Percentiles rank a stretch among this genome's conserved stretches.
These are phyloP conservation scores for Tricholauxania praeusta DNA, from an alignment of 2,888 invertebrate genomes.

Conservation along the genomic window DNA sequence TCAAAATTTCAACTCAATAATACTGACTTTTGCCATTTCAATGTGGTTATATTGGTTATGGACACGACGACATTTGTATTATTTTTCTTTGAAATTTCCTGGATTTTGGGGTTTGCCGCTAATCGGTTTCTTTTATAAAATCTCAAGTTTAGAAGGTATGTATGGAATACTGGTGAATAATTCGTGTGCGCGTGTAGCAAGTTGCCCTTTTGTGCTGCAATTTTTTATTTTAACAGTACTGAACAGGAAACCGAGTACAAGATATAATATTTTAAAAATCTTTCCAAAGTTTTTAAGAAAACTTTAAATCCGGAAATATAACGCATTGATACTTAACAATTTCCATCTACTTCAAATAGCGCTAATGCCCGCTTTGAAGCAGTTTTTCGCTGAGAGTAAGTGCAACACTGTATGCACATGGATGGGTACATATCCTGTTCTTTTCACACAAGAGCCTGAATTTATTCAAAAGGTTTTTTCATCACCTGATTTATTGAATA, in stretches of 20 bases:
- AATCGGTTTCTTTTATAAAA: background rate
- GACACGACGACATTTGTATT: background rate
- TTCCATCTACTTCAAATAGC: too few species aligned
- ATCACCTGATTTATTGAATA: slow-evolving; percentile 45
- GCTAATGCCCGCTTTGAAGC: background rate
- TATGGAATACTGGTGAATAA: background rate
- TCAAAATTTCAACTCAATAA: too few species aligned
- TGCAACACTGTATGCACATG: slow-evolving; percentile 40
- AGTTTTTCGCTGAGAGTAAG: slow-evolving; percentile 37
- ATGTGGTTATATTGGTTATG: slow-evolving; percentile 7
- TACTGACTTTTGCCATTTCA: background rate
- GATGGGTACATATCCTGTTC: slow-evolving; percentile 43
- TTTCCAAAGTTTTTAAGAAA: too few species aligned
- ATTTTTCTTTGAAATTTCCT: background rate
- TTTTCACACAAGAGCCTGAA: slow-evolving; percentile 46
- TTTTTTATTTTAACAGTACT: too few species aligned
- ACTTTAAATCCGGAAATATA: too few species aligned
- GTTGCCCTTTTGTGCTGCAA: too few species aligned
- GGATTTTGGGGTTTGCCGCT: background rate
- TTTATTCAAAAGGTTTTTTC: slow-evolving; percentile 46
- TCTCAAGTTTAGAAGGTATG: background rate
- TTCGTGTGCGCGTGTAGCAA: too few species aligned
- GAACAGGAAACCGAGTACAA: too few species aligned
- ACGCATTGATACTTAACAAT: too few species aligned
- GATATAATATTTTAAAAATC: too few species aligned